These are phyloP conservation scores for Pluvianellus socialis DNA, from an alignment of 2,113 vertebrate species.

Conservation along the genomic window DNA sequence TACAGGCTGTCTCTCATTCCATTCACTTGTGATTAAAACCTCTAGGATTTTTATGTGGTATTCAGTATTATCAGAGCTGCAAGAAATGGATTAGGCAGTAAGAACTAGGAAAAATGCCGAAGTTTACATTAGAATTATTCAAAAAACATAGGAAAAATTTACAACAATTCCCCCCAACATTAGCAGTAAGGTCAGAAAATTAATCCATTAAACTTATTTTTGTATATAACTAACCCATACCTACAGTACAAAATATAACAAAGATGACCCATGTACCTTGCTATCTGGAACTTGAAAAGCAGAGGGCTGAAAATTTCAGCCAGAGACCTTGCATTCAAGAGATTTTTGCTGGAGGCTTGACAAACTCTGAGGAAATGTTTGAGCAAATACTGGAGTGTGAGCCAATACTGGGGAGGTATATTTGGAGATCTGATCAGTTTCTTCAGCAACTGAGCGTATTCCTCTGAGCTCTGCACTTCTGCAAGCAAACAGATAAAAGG, in stretches of 20 bases:
- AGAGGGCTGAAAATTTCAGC: constrained; percentile 93
- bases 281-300: constrained; percentile 85
- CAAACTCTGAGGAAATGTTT: constrained; percentile 91
- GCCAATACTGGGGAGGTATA: constrained; percentile 93
- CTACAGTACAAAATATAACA: background rate
- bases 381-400: constrained; percentile 91
- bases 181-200: background rate
- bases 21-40: constrained; percentile 90
- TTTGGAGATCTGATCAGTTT: constrained; percentile 82
- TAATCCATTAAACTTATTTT: background rate
- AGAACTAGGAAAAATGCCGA: background rate
- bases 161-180: background rate
- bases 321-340: constrained; percentile 83
- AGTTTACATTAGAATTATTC: background rate
- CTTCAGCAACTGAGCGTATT: constrained; percentile 86
- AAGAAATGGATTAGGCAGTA: constrained; percentile 17
- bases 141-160: background rate
- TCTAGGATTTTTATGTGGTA: constrained; percentile 88
- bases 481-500: constrained; percentile 16
- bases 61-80: constrained; percentile 89
- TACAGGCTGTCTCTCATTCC: constrained; percentile 87
- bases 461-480: constrained; percentile 89
- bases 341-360: constrained; percentile 86
- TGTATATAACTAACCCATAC: background rate
- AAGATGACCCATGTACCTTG: constrained; percentile 77